phyloP scores from a whole-genome alignment of 2,113 vertebrate genomes.

The Neogale vison region DNA sequence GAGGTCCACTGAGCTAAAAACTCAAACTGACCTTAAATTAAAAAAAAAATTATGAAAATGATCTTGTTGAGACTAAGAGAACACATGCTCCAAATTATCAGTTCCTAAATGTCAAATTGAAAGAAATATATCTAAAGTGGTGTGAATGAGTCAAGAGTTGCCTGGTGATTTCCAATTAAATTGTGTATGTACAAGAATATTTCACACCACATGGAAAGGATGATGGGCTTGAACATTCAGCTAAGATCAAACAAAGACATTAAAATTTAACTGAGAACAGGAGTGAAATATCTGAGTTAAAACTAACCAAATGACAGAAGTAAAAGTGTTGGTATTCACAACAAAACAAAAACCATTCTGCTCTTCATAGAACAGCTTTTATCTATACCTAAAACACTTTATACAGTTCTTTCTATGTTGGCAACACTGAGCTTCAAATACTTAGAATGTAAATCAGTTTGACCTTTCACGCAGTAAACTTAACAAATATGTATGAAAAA shows the following conservation, averaged over 20 bases:
- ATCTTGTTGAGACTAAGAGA: neutral
- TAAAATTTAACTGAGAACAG: neutral
- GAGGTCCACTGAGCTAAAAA: neutral
- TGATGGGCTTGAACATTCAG: neutral
- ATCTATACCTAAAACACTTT: neutral
- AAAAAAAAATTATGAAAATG: neutral
- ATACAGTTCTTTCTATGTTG: neutral
- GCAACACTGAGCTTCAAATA: neutral
- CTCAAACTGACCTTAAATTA: neutral
- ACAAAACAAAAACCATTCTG: neutral
- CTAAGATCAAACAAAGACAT: neutral
- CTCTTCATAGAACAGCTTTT: neutral
- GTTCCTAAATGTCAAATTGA: neutral
- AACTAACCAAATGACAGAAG: neutral
- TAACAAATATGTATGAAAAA: neutral
- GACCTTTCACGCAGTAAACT: neutral
- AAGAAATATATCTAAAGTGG: neutral
- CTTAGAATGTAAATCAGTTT: neutral
- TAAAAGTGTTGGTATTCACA: neutral
- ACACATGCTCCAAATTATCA: slow-evolving; percentile 37
- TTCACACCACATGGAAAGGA: neutral
- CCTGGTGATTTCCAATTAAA: slow-evolving; percentile 18
- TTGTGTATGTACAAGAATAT: neutral
- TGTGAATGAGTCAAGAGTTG: neutral
- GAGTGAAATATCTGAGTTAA: neutral